These are phyloP conservation scores for Silurus aristotelis DNA, from an alignment of 2,797 vertebrate genomes.

Conservation along the genomic window DNA sequence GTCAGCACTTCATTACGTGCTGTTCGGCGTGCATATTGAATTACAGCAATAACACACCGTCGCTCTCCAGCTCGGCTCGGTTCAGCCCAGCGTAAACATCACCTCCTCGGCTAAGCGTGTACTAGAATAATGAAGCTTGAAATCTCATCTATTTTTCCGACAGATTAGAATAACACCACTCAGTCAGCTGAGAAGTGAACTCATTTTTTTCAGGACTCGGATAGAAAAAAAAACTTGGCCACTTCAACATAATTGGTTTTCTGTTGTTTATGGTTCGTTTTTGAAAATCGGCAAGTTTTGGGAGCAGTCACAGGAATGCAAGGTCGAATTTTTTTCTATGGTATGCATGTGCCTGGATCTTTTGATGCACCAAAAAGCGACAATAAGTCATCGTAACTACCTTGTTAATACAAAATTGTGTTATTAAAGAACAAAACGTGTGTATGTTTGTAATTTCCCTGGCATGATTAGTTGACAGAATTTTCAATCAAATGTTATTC, in stretches of 20 bases:
- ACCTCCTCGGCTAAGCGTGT: neutral
- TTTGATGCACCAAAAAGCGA: neutral
- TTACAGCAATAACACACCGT: neutral
- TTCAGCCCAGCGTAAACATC: neutral
- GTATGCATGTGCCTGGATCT: neutral
- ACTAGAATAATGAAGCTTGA: neutral
- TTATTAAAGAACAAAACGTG: neutral
- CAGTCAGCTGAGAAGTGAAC: neutral
- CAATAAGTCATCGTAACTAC: neutral
- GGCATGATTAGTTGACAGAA: conserved; percentile 45
- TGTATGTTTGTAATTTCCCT: neutral
- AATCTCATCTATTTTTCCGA: conserved; percentile 12
- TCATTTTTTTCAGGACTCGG: neutral
- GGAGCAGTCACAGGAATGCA: neutral
- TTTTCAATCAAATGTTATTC: conserved; percentile 44
- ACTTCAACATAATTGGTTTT: conserved; percentile 1
- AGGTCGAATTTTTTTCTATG: neutral
- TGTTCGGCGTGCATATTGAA: neutral
- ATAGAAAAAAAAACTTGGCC: neutral
- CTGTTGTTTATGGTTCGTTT: neutral
- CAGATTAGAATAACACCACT: conserved; percentile 3
- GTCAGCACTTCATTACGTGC: neutral
- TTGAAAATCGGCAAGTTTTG: neutral
- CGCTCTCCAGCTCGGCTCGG: too few species aligned
- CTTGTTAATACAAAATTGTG: neutral